These are phyloP conservation scores for Phrixothrix hirtus DNA, from an alignment of 2,888 invertebrate genomes.

Conservation along the genomic window DNA sequence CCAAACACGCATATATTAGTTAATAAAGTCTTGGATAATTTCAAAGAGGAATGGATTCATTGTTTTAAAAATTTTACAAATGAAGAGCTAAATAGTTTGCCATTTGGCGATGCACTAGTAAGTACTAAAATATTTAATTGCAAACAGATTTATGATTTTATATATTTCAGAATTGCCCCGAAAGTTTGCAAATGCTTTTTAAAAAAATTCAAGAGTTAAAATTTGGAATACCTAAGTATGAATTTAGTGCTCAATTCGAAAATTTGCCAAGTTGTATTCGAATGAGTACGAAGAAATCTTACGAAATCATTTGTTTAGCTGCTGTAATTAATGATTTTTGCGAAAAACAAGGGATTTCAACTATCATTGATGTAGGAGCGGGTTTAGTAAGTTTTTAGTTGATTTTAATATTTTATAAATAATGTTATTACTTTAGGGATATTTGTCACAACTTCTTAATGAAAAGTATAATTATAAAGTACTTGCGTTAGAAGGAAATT, in stretches of 20 bases:
- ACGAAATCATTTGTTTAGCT: constrained; percentile 69
- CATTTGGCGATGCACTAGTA: constrained; percentile 45
- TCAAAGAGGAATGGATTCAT: constrained; percentile 60
- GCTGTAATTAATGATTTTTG: constrained; percentile 61
- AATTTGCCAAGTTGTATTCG: constrained; percentile 39
- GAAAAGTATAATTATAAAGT: constrained; percentile 63
- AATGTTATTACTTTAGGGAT: no score
- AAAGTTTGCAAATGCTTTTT: constrained; percentile 8
- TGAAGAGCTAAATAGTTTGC: constrained; percentile 58
- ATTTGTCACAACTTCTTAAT: constrained; percentile 69
- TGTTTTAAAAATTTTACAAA: constrained; percentile 54
- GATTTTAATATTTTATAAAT: no score
- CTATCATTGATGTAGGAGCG: constrained; percentile 73
- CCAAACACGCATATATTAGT: constrained; percentile 69
- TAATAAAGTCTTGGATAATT: constrained; percentile 59
- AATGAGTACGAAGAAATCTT: constrained; percentile 68
- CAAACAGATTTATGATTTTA: no score
- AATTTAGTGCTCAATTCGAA: no score
- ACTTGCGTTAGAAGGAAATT: constrained; percentile 69
- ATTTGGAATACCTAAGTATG: not conserved
- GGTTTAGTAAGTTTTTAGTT: constrained; percentile 73
- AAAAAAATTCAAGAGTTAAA: constrained; percentile 9
- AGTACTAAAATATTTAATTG: no score
- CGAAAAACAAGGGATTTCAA: constrained; percentile 54
- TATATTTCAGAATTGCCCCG: constrained; percentile 4